phyloP scores from a whole-genome alignment of 2,888 invertebrate species.

The Sesia apiformis region DNA sequence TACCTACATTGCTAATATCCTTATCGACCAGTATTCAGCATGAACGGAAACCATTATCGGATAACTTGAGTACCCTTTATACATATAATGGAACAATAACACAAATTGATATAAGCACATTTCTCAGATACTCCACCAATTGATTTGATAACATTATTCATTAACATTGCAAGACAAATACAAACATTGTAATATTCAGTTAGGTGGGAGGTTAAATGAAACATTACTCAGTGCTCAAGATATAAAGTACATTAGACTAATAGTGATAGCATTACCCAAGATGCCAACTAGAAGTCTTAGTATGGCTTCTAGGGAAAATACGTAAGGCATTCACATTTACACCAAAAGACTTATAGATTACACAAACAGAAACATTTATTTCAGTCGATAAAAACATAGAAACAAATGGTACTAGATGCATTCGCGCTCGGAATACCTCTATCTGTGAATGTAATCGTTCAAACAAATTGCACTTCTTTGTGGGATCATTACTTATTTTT shows the following conservation, averaged over 20 bases:
- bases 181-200: too few relatives aligned
- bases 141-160: too few relatives aligned
- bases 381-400: conserved; percentile 18
- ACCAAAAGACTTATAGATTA: neutral
- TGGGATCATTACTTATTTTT: conserved; percentile 31
- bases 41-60: too few relatives aligned
- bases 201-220: too few relatives aligned
- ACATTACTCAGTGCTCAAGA: too few relatives aligned
- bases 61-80: too few relatives aligned
- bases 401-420: conserved; percentile 38
- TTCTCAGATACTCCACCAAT: too few relatives aligned
- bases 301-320: neutral
- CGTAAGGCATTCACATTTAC: neutral
- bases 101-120: too few relatives aligned
- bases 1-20: too few relatives aligned
- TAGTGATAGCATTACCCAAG: neutral
- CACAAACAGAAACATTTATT: conserved; percentile 19
- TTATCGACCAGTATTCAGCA: too few relatives aligned
- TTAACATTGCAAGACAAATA: too few relatives aligned
- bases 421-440: conserved; percentile 14
- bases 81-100: too few relatives aligned
- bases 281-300: neutral
- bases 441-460: conserved; percentile 29
- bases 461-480: conserved; percentile 37
- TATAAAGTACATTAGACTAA: neutral